A percentile compares a stretch with the other conserved stretches of the same genome.
These are phyloP conservation scores for Parnassius orleans DNA, from an alignment of 2,888 invertebrate genomes.

Conservation along the genomic window DNA sequence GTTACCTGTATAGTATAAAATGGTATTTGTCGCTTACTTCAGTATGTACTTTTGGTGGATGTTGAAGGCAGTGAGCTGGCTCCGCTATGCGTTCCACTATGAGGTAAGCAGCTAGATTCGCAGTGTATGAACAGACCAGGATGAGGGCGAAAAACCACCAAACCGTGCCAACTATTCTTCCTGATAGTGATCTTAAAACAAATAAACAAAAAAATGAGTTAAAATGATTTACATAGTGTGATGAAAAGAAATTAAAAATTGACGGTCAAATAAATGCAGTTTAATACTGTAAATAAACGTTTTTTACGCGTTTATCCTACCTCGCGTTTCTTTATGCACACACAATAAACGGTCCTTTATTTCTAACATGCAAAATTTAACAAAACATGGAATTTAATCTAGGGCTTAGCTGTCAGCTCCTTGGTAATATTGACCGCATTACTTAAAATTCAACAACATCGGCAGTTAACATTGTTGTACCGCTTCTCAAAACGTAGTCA, in stretches of 20 bases:
- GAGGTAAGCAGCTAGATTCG: constrained; percentile 98
- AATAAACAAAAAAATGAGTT: neutral
- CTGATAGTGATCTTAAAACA: constrained; percentile 87
- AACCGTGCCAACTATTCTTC: constrained; percentile 97
- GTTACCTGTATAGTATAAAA: constrained; percentile 62
- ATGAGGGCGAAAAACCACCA: constrained; percentile 99
- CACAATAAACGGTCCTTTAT: constrained; percentile 39
- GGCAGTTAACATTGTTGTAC: constrained; percentile 33
- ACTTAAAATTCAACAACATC: constrained; percentile 40
- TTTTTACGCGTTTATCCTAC: constrained; percentile 37
- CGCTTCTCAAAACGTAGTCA: constrained; percentile 26
- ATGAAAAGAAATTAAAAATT: too few species aligned
- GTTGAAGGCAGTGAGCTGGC: constrained; percentile 87
- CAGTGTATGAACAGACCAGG: constrained; percentile 98
- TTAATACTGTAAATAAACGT: too few species aligned
- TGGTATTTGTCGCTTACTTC: constrained; percentile 84
- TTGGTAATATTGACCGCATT: constrained; percentile 48
- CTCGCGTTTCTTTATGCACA: constrained; percentile 33
- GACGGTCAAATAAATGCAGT: too few species aligned
- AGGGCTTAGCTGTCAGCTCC: constrained; percentile 30
- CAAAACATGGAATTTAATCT: constrained; percentile 53
- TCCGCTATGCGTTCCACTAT: constrained; percentile 98
- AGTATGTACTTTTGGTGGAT: constrained; percentile 93
- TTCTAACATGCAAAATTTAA: constrained; percentile 44
- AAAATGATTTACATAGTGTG: too few species aligned